phyloP scores from a whole-genome alignment of 1,140 invertebrate species.

The Sinella curviseta region DNA sequence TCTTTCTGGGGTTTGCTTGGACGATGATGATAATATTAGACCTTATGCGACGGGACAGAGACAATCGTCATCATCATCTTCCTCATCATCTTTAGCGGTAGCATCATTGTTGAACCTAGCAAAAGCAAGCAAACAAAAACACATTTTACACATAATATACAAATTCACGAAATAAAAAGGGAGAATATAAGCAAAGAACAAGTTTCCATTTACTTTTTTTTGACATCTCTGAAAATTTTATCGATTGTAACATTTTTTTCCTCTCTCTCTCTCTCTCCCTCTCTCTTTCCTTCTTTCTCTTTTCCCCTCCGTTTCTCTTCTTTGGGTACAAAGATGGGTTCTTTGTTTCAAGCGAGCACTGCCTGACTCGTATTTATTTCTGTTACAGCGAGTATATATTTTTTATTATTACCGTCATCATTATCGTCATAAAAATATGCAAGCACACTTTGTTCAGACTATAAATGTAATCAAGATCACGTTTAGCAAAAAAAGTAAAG shows the following conservation, averaged over 20 bases:
- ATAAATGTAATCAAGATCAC: not conserved
- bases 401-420: not conserved
- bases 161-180: not conserved
- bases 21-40: not conserved
- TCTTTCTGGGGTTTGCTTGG: too few relatives aligned
- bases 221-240: not conserved
- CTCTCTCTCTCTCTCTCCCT: not conserved
- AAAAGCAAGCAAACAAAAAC: too few relatives aligned
- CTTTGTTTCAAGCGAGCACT: too few relatives aligned
- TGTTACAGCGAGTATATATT: not conserved
- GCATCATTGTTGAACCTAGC: too few relatives aligned
- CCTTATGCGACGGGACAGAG: too few relatives aligned
- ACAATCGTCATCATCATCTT: too few relatives aligned
- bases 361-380: not conserved
- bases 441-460: not conserved
- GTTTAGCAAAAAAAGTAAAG: not conserved
- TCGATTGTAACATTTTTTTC: not conserved
- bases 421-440: not conserved
- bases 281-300: not conserved
- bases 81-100: too few relatives aligned
- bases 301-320: not conserved
- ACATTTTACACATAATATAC: not conserved
- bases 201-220: slow-evolving; percentile 7
- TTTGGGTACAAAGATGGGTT: too few relatives aligned
- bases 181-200: not conserved